These are phyloP conservation scores for Meiosimyza platycephala DNA, from an alignment of 2,888 invertebrate species.

Conservation along the genomic window DNA sequence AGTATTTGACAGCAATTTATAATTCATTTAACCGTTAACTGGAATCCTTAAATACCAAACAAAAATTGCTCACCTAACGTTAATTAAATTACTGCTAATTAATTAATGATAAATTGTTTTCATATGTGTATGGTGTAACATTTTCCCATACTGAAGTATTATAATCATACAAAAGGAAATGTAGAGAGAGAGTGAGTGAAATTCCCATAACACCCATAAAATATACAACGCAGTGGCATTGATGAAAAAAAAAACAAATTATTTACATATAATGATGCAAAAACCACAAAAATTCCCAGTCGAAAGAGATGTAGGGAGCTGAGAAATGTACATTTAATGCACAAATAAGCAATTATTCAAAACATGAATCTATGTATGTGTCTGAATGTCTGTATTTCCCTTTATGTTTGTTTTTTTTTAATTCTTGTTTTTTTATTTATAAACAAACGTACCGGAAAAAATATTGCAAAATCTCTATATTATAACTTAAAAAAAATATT, in stretches of 20 bases:
- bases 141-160: neutral
- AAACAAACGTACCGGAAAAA: too few species aligned
- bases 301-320: neutral
- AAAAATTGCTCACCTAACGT: slow-evolving; percentile 13
- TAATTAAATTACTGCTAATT: slow-evolving; percentile 26
- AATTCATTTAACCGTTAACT: neutral
- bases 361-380: neutral
- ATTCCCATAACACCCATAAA: slow-evolving; percentile 1
- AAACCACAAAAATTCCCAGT: slow-evolving; percentile 37
- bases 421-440: too few species aligned
- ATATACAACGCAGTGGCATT: neutral
- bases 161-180: too few species aligned
- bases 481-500: too few species aligned
- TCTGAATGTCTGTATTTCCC: neutral
- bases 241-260: slow-evolving; percentile 3
- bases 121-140: neutral
- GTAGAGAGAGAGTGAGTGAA: too few species aligned
- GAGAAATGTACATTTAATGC: slow-evolving; percentile 5
- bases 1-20: too few species aligned
- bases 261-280: slow-evolving; percentile 14
- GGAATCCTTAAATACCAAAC: neutral
- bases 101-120: slow-evolving; percentile 15
- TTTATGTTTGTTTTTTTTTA: too few species aligned
- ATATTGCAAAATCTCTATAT: too few species aligned
- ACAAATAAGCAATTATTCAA: neutral